These are phyloP conservation scores for Schizopygopsis malacanthus DNA, from an alignment of 2,797 vertebrate genomes.

Conservation along the genomic window DNA sequence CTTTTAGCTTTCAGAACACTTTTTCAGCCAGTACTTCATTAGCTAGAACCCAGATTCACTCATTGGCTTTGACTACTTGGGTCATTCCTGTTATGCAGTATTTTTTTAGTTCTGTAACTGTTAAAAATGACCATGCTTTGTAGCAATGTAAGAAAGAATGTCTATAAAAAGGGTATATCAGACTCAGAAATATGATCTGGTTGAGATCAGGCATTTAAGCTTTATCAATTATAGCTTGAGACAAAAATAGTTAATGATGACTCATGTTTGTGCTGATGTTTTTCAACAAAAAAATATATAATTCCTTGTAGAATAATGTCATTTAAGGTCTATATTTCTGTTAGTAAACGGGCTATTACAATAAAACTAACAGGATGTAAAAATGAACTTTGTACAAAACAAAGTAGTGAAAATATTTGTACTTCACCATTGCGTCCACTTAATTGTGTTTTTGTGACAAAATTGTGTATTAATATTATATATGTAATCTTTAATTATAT, in stretches of 20 bases:
- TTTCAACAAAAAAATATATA: background rate
- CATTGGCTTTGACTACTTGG: slow-evolving; percentile 6
- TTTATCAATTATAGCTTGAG: background rate
- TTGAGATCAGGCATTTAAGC: background rate
- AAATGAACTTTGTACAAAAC: background rate
- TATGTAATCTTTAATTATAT: background rate
- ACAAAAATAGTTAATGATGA: background rate
- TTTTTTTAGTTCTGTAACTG: background rate
- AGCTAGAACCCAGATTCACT: background rate
- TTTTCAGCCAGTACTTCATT: background rate
- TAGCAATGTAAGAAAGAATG: background rate
- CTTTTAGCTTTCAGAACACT: background rate
- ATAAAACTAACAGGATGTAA: background rate
- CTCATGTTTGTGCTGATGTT: background rate
- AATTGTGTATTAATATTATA: background rate
- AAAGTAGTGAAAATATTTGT: background rate
- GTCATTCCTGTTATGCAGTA: background rate
- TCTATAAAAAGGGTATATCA: slow-evolving; percentile 20
- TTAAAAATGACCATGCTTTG: background rate
- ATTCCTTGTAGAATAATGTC: background rate
- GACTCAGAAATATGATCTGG: background rate
- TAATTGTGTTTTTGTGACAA: background rate
- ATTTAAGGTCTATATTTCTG: background rate
- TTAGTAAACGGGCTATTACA: background rate
- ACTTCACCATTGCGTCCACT: no score